Evolutionary conservation across 2,888 invertebrate species (phyloP).

Genomic region (Aquatica leii): DNA sequence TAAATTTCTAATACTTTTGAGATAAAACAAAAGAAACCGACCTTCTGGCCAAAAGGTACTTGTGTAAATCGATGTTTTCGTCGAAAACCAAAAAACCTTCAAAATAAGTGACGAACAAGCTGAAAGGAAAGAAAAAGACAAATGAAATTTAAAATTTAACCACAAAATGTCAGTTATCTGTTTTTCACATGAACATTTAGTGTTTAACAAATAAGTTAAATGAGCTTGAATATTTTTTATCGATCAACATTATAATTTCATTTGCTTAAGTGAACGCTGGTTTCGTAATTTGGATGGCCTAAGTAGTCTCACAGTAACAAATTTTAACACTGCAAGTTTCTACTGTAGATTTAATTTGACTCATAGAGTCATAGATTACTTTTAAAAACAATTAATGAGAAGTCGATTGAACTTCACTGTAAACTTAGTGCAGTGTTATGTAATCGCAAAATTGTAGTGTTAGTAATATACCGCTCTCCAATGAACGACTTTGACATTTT

Average conservation of each 20-base stretch:
- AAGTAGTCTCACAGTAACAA: too few relatives aligned
- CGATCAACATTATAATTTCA: not conserved
- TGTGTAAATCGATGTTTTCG: not conserved
- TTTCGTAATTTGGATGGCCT: not conserved
- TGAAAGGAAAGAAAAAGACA: not conserved
- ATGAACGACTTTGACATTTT: not conserved
- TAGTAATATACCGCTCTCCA: not conserved
- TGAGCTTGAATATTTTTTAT: slow-evolving; percentile 2
- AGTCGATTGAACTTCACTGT: not conserved
- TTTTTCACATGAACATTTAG: not conserved
- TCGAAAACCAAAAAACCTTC: not conserved
- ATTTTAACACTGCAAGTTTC: too few relatives aligned
- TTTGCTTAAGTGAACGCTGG: not conserved
- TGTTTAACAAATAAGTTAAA: not conserved
- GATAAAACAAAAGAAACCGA: too few relatives aligned
- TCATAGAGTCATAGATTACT: not conserved
- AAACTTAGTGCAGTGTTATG: too few relatives aligned
- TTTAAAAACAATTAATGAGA: not conserved
- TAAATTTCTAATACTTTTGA: too few relatives aligned
- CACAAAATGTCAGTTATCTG: not conserved
- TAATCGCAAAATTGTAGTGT: too few relatives aligned
- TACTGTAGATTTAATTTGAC: not conserved
- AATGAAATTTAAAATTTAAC: too few relatives aligned
- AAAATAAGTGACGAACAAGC: not conserved
- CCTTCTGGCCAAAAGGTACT: not conserved